Percentiles rank a stretch among this genome's conserved stretches.
These are phyloP conservation scores for Harmothoe impar DNA, from an alignment of 2,888 invertebrate species.

Conservation along the genomic window DNA sequence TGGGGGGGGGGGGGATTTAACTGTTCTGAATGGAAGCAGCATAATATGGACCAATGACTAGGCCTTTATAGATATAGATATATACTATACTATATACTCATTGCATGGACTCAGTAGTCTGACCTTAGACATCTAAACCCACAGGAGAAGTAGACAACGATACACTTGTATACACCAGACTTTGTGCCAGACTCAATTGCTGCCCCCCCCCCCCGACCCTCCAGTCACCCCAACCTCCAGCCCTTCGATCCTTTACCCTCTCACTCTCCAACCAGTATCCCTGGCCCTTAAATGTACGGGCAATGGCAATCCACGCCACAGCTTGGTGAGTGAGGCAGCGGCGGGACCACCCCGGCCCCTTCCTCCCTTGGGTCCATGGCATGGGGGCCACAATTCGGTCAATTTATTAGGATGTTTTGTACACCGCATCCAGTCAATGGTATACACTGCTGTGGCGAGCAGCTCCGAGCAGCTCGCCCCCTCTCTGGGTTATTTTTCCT, in stretches of 20 bases:
- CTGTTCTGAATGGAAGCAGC: too few relatives aligned
- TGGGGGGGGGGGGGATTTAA: too few relatives aligned
- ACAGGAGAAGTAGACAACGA: neutral
- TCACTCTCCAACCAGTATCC: neutral
- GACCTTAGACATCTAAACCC: too few relatives aligned
- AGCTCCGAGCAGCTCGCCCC: neutral
- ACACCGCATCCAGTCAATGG: neutral
- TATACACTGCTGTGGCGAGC: neutral
- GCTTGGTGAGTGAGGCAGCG: neutral
- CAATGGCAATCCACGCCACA: neutral
- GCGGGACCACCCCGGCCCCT: neutral
- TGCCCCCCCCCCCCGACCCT: neutral
- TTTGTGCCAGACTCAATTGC: neutral
- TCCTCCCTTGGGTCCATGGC: neutral
- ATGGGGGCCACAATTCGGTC: conserved; percentile 14
- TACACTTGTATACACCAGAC: neutral
- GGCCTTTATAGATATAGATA: too few relatives aligned
- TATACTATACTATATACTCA: too few relatives aligned
- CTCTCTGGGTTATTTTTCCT: neutral
- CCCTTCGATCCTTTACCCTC: too few relatives aligned
- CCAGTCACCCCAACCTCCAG: neutral
- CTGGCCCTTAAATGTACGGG: too few relatives aligned
- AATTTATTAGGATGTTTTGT: conserved; percentile 39
- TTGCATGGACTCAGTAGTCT: too few relatives aligned
- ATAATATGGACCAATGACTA: too few relatives aligned